Base-by-base conservation (phyloP, 2,797 vertebrate species). In the Sebastes nivosus region DNA sequence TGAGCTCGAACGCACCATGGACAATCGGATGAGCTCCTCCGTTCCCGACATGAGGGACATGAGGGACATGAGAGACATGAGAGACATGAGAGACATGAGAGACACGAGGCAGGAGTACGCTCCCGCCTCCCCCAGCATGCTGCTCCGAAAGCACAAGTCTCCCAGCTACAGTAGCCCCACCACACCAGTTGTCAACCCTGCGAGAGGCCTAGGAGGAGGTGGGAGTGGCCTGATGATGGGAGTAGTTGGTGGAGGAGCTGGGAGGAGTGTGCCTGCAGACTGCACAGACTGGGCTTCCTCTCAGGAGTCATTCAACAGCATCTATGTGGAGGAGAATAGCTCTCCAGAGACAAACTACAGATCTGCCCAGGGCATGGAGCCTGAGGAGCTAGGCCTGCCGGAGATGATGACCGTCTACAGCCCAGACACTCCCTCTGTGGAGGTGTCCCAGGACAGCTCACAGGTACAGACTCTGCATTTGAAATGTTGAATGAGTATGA, bases 11-110 rank as follows among this genome's bases (percentile, higher is more conserved):
- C 57, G 46, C 16, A 2, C 18, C 22, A 30, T 89, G 77, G 90
- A 93, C 76, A 72, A 86, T 8, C 88, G 89, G 42, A 89, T 94
- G 76, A 94, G 93, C 81, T 58, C 75, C 42, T 94, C 96, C 0
- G 90, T 91, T 12, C 90, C 94, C 0, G 93, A 95, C 66, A 75
- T 94, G 20, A 87, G 80, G 46, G 60, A 89, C 57, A 68, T 42
- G 14, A 3, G 38, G 2, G 93, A 95, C 67, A 77, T 94, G 16
- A 88, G 34, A 38, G 60, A 89, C 57, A 68, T 42, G 38, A 6
- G 38, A 1, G 93, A 95, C 67, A 77, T 94, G 16, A 88, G 36
- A 1, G 93, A 95, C 67, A 77, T 94, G 16, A 88, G 36, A 5
- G 13, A 38, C 36, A 38, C 36, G 38, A 42, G 46, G 64, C 75